These are phyloP conservation scores for Spicauda simplicius DNA, from an alignment of 2,888 invertebrate species.

Conservation along the genomic window DNA sequence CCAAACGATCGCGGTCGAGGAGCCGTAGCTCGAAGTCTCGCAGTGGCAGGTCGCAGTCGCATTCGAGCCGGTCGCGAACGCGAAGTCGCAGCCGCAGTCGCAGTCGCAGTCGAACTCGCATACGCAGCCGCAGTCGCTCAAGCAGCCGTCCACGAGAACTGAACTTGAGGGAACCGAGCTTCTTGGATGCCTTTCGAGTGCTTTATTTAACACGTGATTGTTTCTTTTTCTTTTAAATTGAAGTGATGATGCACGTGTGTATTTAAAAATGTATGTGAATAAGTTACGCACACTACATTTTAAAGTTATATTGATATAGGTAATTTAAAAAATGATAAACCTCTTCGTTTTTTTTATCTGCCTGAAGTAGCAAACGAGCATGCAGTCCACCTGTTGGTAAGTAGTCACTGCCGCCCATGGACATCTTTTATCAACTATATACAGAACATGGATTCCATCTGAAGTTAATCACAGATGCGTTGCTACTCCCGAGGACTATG, in stretches of 20 bases:
- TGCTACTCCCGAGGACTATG: no score
- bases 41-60: constrained; percentile 39
- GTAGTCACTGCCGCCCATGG: no score
- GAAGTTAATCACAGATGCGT: no score
- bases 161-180: constrained; percentile 61
- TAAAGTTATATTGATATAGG: no score
- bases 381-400: no score
- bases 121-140: constrained; percentile 48
- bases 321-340: no score
- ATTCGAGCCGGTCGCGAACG: constrained; percentile 45
- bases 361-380: no score
- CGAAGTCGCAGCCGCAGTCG: constrained; percentile 46
- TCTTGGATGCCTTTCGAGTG: constrained; percentile 74
- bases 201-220: constrained; percentile 71
- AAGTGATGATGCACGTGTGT: not conserved
- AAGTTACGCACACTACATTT: no score
- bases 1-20: constrained; percentile 46
- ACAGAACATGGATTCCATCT: no score
- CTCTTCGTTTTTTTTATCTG: no score
- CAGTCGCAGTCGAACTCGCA: constrained; percentile 46
- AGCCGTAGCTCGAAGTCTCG: constrained; percentile 46
- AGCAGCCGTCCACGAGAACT: constrained; percentile 54
- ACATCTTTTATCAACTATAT: no score
- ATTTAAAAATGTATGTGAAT: no score
- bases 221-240: not conserved